Percentiles rank a stretch among this genome's conserved stretches.
Evolutionary conservation across 2,797 vertebrate species (phyloP).

Genomic region (Chiropotes sagulatus): DNA sequence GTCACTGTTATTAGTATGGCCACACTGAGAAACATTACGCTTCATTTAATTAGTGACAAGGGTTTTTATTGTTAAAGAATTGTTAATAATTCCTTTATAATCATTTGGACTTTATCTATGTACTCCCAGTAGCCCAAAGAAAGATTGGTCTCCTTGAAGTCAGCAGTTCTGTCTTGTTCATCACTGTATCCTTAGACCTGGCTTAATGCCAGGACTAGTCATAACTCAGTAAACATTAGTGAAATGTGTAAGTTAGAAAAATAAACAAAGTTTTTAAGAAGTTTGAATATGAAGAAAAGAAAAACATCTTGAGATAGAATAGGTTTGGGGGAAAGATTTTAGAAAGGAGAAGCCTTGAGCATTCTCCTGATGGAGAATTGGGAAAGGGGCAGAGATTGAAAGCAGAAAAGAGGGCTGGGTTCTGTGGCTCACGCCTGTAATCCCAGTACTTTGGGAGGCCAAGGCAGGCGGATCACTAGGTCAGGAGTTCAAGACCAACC

Average conservation of each 20-base stretch:
- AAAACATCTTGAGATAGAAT: not conserved
- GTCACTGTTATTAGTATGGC: not conserved
- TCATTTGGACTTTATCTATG: not conserved
- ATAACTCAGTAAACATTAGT: not conserved
- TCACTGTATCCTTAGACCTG: not conserved
- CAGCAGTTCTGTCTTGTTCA: no score
- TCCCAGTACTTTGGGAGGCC: no score
- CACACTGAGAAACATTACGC: not conserved
- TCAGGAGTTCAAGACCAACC: no score
- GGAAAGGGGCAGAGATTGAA: not conserved
- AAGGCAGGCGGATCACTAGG: no score
- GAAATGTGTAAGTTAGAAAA: not conserved
- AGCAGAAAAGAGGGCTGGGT: not conserved
- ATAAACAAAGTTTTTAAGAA: not conserved
- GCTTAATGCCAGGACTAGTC: not conserved
- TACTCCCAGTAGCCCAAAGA: not conserved
- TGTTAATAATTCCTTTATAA: not conserved
- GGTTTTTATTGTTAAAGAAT: not conserved
- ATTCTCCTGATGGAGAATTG: not conserved
- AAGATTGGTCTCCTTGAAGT: not conserved
- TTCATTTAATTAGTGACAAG: not conserved
- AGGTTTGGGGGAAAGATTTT: not conserved
- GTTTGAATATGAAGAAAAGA: not conserved
- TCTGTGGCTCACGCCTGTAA: no score
- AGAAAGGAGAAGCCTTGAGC: not conserved